Percentiles rank a stretch among this genome's conserved stretches.
phyloP scores from a whole-genome alignment of 2,113 vertebrate species.

The Crotalus tigris region DNA sequence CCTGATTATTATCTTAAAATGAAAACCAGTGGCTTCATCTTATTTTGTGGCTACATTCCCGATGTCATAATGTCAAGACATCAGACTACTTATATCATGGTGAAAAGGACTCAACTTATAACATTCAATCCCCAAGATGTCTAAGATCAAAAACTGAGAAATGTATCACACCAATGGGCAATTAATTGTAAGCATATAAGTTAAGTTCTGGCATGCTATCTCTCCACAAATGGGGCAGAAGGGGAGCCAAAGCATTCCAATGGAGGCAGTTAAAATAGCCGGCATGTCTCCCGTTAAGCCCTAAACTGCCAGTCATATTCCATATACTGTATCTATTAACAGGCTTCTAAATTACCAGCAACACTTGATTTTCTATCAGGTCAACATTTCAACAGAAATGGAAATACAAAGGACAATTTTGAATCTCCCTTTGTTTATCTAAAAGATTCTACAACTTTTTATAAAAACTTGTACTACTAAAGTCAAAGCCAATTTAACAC shows the following conservation, averaged over 20 bases:
- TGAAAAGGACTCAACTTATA: constrained; percentile 22
- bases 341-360: constrained; percentile 63
- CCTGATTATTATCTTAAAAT: background rate
- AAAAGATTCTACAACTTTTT: constrained; percentile 55
- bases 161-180: constrained; percentile 5
- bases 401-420: constrained; percentile 53
- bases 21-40: constrained; percentile 35
- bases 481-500: constrained; percentile 60
- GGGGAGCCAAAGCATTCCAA: constrained; percentile 58
- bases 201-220: constrained; percentile 35
- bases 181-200: constrained; percentile 39
- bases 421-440: constrained; percentile 47
- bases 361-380: constrained; percentile 63
- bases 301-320: constrained; percentile 56
- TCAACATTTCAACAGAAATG: constrained; percentile 65
- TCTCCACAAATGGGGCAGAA: constrained; percentile 57
- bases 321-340: constrained; percentile 54
- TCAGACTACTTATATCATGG: constrained; percentile 37
- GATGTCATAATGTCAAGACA: constrained; percentile 38
- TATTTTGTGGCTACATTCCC: constrained; percentile 29
- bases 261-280: constrained; percentile 62
- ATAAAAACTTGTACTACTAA: constrained; percentile 60
- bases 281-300: constrained; percentile 62
- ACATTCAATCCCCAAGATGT: constrained; percentile 45
- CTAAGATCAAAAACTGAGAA: constrained; percentile 47